Evolutionary conservation across 2,888 invertebrate genomes (phyloP).

Genomic region (Meliscaeva auricollis): DNA sequence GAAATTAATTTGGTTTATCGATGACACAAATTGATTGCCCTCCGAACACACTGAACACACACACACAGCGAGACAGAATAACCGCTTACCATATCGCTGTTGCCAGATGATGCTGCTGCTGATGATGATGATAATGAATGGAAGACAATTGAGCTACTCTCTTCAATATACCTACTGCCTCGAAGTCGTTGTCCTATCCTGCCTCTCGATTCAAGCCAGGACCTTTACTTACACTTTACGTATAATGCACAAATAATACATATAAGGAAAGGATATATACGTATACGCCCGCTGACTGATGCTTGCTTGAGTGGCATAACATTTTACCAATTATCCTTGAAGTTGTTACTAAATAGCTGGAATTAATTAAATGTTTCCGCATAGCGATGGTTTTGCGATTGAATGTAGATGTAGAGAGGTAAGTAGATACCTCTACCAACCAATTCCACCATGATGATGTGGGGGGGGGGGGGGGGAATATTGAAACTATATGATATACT

Average conservation of each 20-base stretch:
- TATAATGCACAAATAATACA: background rate
- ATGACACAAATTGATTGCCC: slow-evolving; percentile 74
- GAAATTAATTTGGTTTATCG: slow-evolving; percentile 76
- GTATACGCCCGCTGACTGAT: slow-evolving; percentile 26
- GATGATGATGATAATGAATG: slow-evolving; percentile 43
- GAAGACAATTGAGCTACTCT: slow-evolving; percentile 56
- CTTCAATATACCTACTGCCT: no score
- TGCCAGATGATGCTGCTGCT: slow-evolving; percentile 8
- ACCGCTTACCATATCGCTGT: slow-evolving; percentile 57
- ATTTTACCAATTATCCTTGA: slow-evolving; percentile 74
- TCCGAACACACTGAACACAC: background rate
- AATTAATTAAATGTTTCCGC: slow-evolving; percentile 72
- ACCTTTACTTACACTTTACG: background rate
- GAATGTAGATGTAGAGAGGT: background rate
- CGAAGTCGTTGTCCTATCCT: slow-evolving; percentile 24
- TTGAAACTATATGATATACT: slow-evolving; percentile 22
- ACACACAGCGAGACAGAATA: slow-evolving; percentile 15
- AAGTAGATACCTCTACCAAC: no score
- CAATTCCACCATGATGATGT: background rate
- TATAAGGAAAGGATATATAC: background rate
- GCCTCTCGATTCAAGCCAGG: background rate
- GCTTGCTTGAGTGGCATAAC: slow-evolving; percentile 65
- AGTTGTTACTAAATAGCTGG: slow-evolving; percentile 71
- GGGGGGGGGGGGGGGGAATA: no score
- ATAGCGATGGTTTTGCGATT: slow-evolving; percentile 49